Evolutionary conservation across 2,113 vertebrate genomes (phyloP), one percentile per base, ranked within the genome.

Genomic region (Phylloscopus whistleri): DNA sequence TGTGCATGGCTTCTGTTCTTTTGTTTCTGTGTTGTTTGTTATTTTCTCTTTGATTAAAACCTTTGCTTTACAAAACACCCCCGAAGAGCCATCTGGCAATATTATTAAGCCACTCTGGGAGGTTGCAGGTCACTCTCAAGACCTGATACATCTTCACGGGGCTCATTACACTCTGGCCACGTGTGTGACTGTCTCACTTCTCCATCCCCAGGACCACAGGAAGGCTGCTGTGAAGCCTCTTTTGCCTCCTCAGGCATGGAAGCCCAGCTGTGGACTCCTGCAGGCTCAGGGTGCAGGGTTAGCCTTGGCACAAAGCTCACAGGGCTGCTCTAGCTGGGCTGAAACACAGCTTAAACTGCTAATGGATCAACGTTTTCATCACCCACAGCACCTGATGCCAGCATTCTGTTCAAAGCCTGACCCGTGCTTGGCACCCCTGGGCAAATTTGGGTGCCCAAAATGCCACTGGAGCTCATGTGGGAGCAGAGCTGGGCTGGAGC

Each of bases 381-480:
- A 66, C 39, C 43, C 52, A 43, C 43, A 73, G 68, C 90, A 46
- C 30, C 51, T 13, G 48, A 23, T 27, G 66, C 31, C 78, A 93
- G 23, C 33, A 31, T 28, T 13, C 11, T 43, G 26, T 6, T 37
- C 73, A 35, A 78, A 84, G 68, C 41, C 64, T 49, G 59, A 52
- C 10, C 6, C 2, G 9, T 0, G 1, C 53, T 21, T 35, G 59
- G 63, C 59, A 76, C 55, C 55, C 43, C 28, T n/a, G 43, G 56
- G 17, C 18, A 27, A n/a, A 16, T 31, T 3, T 7, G 1, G 70
- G 18, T 80, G 62, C 41, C 70, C 53, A 79, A 90, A 91, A 86
- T 2, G 8, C 53, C 37, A 16, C 7, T 1, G 3, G 22, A 81
- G 31, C 1, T 0, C 15, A 85, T 0, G 3, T 19, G 13, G n/a